Evolutionary conservation across 2,113 vertebrate genomes (phyloP), one percentile per base, ranked within the genome.

Genomic region (Sinocyclocheilus rhinocerous): DNA sequence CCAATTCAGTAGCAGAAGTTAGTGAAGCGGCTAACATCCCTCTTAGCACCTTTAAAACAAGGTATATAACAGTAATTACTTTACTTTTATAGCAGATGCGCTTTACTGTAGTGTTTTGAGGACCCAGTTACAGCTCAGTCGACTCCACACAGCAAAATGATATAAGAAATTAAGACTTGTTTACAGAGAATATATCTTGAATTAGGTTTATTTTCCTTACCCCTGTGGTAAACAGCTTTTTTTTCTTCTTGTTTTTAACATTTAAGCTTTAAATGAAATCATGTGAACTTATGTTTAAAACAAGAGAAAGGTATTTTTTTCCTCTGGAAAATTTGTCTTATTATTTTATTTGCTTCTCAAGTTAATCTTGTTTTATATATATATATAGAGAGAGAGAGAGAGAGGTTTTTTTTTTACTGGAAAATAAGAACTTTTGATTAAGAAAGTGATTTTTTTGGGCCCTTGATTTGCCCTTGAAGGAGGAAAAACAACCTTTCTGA

Each of bases 11-110:
- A 39, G 11, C 20, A 5, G 11, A 73, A 45, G 36, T 75, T 75
- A 24, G 39, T 75, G 70, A 45, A 45, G 70, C 11, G 4, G 39
- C 22, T 45, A 45, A 24, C 70, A 24, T 75, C 70, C 70, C 36
- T 15, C 42, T 75, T 75, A 75, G 70, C 39, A 75, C 70, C 81
- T 81, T 61, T 26, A 78, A 87, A 87, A 61, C 45, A 26, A 73
- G 76, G 63, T 72, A 79, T 87, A 87, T 89, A 73, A 78, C 85
- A 83, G 61, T 84, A 86, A 85, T 88, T 87, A 45, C 24, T 57
- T 33, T 80, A 88, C 76, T 84, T 55, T 86, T 52, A 78, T 75
- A 76, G 39, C 75, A 73, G 59, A 85, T 70, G 81, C 83, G 69
- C 22, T 75, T 45, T n/a, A 45, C 70, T 45, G 70, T 75, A 15